phyloP scores from a whole-genome alignment of 2,113 vertebrate species.

The Apodemus speciosus region DNA sequence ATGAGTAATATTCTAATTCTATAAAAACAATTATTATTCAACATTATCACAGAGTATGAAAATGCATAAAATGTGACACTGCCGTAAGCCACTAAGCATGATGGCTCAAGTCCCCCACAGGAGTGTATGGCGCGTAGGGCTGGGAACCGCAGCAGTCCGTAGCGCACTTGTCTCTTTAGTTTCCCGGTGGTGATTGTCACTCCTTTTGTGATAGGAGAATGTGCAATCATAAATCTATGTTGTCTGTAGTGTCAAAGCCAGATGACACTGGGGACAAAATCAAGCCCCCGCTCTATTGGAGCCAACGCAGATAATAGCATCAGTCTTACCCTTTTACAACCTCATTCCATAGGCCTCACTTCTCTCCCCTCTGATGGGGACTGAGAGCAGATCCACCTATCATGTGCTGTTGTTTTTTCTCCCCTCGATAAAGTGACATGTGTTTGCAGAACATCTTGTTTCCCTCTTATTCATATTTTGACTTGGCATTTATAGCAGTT shows the following conservation, averaged over 20 bases:
- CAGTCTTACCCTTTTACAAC: slow-evolving; percentile 57
- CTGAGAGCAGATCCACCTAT: slow-evolving; percentile 26
- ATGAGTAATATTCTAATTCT: neutral
- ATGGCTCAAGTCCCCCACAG: neutral
- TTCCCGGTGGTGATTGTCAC: slow-evolving; percentile 39
- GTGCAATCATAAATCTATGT: slow-evolving; percentile 68
- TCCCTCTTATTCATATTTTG: slow-evolving; percentile 81
- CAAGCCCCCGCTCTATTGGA: slow-evolving; percentile 43
- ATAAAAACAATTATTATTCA: slow-evolving; percentile 40
- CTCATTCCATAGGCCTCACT: slow-evolving; percentile 12
- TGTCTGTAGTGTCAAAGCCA: slow-evolving; percentile 59
- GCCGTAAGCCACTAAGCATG: neutral
- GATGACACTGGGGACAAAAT: slow-evolving; percentile 48
- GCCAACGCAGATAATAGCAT: slow-evolving; percentile 54
- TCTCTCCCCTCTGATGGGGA: slow-evolving; percentile 18
- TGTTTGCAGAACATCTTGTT: slow-evolving; percentile 81
- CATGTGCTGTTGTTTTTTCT: slow-evolving; percentile 29
- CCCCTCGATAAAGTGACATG: slow-evolving; percentile 68
- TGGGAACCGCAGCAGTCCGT: neutral
- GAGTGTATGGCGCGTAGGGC: neutral
- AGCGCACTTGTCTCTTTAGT: neutral
- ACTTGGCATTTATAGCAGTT: slow-evolving; percentile 79
- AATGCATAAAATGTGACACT: slow-evolving; percentile 3
- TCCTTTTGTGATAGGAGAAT: slow-evolving; percentile 33
- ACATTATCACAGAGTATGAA: slow-evolving; percentile 54